Evolutionary conservation across 2,113 vertebrate genomes (phyloP).

Genomic region (Petroica traversi): DNA sequence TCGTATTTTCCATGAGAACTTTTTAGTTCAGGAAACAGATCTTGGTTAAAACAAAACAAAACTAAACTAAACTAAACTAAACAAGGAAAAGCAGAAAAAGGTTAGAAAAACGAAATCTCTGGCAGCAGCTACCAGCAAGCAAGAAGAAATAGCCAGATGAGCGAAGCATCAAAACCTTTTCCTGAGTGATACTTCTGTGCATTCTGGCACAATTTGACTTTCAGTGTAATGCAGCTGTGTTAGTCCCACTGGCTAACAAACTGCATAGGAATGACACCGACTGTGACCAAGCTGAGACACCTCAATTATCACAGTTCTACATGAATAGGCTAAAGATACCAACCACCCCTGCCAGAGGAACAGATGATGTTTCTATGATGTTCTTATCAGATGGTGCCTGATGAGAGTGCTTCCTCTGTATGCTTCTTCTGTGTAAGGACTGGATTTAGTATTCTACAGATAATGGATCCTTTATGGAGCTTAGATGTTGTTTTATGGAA

Average conservation of each 20-base stretch:
- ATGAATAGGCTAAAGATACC: neutral
- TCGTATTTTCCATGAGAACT: neutral
- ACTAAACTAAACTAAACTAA: no score
- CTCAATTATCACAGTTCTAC: neutral
- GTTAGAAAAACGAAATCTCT: neutral
- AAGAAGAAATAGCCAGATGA: neutral
- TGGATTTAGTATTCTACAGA: neutral
- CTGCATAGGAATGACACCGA: neutral
- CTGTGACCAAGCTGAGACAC: neutral
- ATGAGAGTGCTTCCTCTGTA: neutral
- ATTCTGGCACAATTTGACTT: neutral
- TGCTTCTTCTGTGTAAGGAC: neutral
- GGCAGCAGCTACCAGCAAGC: neutral
- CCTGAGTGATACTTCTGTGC: neutral
- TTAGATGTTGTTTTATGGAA: neutral
- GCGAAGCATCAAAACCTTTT: neutral
- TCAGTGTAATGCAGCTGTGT: neutral
- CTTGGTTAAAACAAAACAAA: neutral
- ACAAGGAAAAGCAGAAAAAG: neutral
- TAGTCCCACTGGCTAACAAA: neutral
- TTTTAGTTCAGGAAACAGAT: neutral
- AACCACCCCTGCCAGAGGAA: neutral
- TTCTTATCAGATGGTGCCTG: neutral
- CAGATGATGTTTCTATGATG: neutral
- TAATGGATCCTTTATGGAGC: neutral